Evolutionary conservation across 2,113 vertebrate species (phyloP), one percentile per base, ranked within the genome.

Genomic region (Mixornis gularis): DNA sequence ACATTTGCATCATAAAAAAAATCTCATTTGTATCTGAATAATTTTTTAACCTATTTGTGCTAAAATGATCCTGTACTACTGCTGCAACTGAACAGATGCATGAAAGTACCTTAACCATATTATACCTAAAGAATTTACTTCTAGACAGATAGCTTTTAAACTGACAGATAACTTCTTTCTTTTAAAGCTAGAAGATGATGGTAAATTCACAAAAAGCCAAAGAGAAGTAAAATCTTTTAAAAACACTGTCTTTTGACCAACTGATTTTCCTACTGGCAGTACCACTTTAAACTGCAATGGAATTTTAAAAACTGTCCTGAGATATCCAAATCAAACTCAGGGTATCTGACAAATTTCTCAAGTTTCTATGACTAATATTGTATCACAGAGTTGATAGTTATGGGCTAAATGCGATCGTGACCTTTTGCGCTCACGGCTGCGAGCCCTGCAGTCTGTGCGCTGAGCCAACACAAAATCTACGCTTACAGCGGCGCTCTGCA

Each of bases 351-450:
- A 65, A 92, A 89, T 90, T 90, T 89, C 89, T 94, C 94, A 87
- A 55, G 92, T 96, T 96, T 93, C 92, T 93, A 72, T 92, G 91
- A 91, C 87, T 85, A 91, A 91, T 7, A 79, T 52, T 13, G 44
- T 85, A 85, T 52, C 92, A 76, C 49, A 79, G 83, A 65, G 86
- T 41, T 13, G 52, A 64, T 77, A 80, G 83, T 85, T 89, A 59
- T 7, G 36, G 74, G 92, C 93, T 93, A 87, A 96, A 92, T 79
- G 56, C 17, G 80, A 87, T 71, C 86, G 73, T 89, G 95, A 95
- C 95, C 95, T 95, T 92, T 93, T 51, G 84, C 2, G 56, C 74
- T 79, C 27, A 51, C 1, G 3, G 74, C 79, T 81, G 36, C 2
- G 51, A 88, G 87, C 66, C 76, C 64, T 36, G 49, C 10, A 5